Percentiles rank a stretch among this genome's conserved stretches.
Evolutionary conservation across 2,113 vertebrate genomes (phyloP).

Genomic region (Corapipo altera): DNA sequence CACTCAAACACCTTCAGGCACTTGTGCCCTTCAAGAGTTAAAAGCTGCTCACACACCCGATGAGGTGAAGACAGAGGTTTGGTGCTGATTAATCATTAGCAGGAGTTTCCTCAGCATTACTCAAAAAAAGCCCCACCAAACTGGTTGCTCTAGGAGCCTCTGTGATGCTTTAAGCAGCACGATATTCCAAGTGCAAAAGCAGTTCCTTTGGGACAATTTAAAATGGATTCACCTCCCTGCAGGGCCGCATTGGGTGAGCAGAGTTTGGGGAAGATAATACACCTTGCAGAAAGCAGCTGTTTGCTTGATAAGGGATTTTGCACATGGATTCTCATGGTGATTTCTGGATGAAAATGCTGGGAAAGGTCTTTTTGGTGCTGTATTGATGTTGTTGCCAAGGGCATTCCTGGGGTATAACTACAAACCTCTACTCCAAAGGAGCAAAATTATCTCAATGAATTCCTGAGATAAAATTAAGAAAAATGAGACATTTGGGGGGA

Average conservation of each 20-base stretch:
- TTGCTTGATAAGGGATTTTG: not conserved
- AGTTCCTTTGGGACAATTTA: not conserved
- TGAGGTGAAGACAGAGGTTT: not conserved
- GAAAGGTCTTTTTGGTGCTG: not conserved
- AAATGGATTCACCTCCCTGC: rapidly evolving
- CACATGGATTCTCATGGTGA: rapidly evolving
- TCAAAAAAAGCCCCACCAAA: not conserved
- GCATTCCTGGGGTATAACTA: not conserved
- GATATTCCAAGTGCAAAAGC: not conserved
- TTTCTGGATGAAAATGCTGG: not conserved
- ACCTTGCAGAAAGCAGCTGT: not conserved
- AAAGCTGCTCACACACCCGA: not conserved
- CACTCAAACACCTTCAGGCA: not conserved
- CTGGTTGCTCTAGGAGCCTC: not conserved
- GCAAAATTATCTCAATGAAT: not conserved
- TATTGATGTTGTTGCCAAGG: not conserved
- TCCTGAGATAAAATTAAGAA: not conserved
- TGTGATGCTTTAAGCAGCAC: not conserved
- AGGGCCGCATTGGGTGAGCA: not conserved
- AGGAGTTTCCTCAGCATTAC: not conserved
- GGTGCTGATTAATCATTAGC: not conserved
- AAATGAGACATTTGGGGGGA: rapidly evolving
- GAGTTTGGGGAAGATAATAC: not conserved
- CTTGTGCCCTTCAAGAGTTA: not conserved
- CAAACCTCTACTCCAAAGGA: not conserved